Percentiles rank a stretch among this genome's conserved stretches.
phyloP scores from a whole-genome alignment of 2,113 vertebrate species.

The Acinonyx jubatus region DNA sequence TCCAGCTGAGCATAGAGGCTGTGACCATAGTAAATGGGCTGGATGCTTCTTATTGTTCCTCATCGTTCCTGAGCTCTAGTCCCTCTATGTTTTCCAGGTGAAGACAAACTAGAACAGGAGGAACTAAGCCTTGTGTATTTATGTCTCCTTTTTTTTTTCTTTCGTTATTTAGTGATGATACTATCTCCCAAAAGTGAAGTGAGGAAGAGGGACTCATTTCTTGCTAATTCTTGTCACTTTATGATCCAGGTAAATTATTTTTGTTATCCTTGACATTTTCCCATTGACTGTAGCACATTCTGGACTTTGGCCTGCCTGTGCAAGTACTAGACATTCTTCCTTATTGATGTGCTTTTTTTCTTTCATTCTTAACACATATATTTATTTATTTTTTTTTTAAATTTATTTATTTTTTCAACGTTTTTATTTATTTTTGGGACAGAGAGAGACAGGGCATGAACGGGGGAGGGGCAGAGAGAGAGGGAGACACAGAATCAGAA shows the following conservation, averaged over 20 bases:
- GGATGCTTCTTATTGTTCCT: background rate
- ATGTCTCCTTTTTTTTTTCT: background rate
- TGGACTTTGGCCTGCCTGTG: background rate
- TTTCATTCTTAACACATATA: background rate
- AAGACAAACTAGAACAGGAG: background rate
- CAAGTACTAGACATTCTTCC: background rate
- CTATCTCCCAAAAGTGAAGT: background rate
- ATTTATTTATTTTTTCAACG: no score
- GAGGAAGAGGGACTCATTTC: background rate
- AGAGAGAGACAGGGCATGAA: no score
- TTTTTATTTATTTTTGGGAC: no score
- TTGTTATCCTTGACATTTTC: background rate
- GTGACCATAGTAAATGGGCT: background rate
- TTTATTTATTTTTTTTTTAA: background rate
- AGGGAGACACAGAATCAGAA: no score
- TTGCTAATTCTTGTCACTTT: background rate
- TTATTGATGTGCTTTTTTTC: background rate
- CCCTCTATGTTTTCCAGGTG: background rate
- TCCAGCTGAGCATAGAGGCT: background rate
- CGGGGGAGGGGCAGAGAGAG: no score
- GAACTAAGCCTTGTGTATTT: background rate
- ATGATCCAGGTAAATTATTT: background rate
- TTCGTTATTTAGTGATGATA: background rate
- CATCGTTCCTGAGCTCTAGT: background rate
- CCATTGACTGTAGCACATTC: background rate